phyloP scores from a whole-genome alignment of 2,888 invertebrate species.

The Netelia inedita region DNA sequence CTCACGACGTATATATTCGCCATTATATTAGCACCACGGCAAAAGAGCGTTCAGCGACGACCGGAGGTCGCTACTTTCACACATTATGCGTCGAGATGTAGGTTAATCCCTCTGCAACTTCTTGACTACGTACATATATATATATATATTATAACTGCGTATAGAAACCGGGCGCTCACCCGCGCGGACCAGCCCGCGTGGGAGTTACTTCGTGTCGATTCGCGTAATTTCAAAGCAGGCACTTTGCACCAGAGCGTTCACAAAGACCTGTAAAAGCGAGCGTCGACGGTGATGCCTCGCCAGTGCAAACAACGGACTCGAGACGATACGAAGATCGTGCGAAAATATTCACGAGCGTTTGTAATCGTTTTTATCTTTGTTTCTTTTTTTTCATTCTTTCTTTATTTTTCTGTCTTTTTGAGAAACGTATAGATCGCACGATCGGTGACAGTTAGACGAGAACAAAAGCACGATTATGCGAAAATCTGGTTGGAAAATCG shows the following conservation, averaged over 20 bases:
- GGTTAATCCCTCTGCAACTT: slow-evolving; percentile 73
- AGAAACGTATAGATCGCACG: no score
- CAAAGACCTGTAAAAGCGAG: background rate
- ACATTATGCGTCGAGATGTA: slow-evolving; percentile 72
- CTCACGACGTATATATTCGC: slow-evolving; percentile 25
- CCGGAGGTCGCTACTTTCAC: slow-evolving; percentile 73
- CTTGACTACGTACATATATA: slow-evolving; percentile 8
- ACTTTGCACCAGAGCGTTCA: slow-evolving; percentile 33
- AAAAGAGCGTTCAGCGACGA: slow-evolving; percentile 57
- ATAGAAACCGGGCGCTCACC: slow-evolving; percentile 54
- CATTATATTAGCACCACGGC: slow-evolving; percentile 64
- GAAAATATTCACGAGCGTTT: slow-evolving; percentile 42
- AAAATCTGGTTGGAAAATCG: no score
- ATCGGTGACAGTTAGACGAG: slow-evolving; percentile 7
- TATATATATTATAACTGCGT: background rate
- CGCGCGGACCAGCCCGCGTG: slow-evolving; percentile 61
- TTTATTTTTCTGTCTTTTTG: background rate
- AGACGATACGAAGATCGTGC: slow-evolving; percentile 43
- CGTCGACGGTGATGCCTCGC: no score
- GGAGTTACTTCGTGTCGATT: slow-evolving; percentile 66
- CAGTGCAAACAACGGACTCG: slow-evolving; percentile 10
- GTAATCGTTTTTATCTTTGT: background rate
- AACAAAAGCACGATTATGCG: background rate
- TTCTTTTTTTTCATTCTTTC: slow-evolving; percentile 3
- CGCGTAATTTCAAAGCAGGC: slow-evolving; percentile 64